Evolutionary conservation across 1,140 invertebrate genomes (phyloP), one percentile per base, ranked within the genome.

Genomic region (Marisa cornuarietis): DNA sequence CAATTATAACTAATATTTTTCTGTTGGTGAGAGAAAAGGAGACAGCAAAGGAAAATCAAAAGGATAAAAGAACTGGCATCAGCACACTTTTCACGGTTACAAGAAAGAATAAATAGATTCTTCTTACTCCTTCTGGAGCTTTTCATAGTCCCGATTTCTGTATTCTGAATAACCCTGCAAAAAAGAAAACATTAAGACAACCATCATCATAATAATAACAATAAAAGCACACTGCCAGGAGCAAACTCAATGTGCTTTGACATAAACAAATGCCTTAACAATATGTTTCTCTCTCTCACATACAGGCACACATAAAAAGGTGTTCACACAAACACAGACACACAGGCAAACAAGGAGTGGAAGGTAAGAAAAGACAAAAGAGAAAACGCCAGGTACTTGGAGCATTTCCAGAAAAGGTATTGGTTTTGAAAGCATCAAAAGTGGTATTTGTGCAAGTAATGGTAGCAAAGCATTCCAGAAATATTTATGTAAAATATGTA

Each of bases 71-170:
- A 22, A 75, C 3, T 11, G 54, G 31, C 9, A 18, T 14, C 54
- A 11, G 54, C 54, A 18, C 4, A 58, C 54, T 9, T 58, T 6
- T 11, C 54, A 58, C 4, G 8, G 4, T 18, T 58, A 58, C 2
- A 18, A 1, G 54, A 58, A 58, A 58, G 54, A 58, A 58, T 58
- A 58, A 24, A 71, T 9, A 22, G 52, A 77, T 63, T 8, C 13
- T 62, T 79, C 86, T 85, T 82, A 87, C 86, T 88, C 87, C 86
- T 82, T 87, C 63, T 86, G 81, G 16, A 88, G 75, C 80, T 86
- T 87, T 74, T 88, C 87, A 63, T 81, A 71, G 79, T 88, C 87
- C 78, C 85, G 86, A 10, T 51, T 24, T 80, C 82, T 86, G 71
- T 80, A 81, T 61, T 87, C 87, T 72, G 82, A 78, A 26, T 68